phyloP scores from a whole-genome alignment of 2,888 invertebrate species.

The Polymixis lichenea region DNA sequence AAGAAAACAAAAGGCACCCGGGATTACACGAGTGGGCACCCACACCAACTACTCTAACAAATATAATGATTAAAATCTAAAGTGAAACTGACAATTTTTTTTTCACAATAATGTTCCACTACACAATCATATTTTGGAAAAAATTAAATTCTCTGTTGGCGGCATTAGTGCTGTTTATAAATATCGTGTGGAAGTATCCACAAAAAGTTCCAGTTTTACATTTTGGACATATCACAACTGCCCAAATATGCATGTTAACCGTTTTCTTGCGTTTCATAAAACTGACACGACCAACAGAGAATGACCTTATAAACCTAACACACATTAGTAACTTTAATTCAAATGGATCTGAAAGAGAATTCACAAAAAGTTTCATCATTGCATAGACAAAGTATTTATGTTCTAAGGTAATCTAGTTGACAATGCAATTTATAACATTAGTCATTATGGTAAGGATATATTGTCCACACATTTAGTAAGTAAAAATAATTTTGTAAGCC shows the following conservation, averaged over 20 bases:
- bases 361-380: constrained; percentile 78
- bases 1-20: constrained; percentile 89
- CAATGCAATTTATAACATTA: constrained; percentile 61
- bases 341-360: constrained; percentile 87
- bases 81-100: constrained; percentile 80
- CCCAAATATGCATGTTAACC: constrained; percentile 48
- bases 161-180: constrained; percentile 33
- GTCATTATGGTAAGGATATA: constrained; percentile 57
- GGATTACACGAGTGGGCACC: constrained; percentile 89
- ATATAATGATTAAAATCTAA: constrained; percentile 89
- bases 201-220: constrained; percentile 33
- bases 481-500: constrained; percentile 79
- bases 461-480: constrained; percentile 63
- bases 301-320: constrained; percentile 79
- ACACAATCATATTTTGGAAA: constrained; percentile 75
- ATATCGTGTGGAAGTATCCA: constrained; percentile 60
- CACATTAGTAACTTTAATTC: constrained; percentile 79
- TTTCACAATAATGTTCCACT: constrained; percentile 76
- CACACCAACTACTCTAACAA: constrained; percentile 90
- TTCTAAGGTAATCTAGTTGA: constrained; percentile 58
- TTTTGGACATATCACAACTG: constrained; percentile 50
- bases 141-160: constrained; percentile 76
- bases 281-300: constrained; percentile 77
- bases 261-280: constrained; percentile 28
- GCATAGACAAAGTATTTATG: constrained; percentile 62